Evolutionary conservation across 2,797 vertebrate species (phyloP).

Genomic region (Hyperoplus lanceolatus): DNA sequence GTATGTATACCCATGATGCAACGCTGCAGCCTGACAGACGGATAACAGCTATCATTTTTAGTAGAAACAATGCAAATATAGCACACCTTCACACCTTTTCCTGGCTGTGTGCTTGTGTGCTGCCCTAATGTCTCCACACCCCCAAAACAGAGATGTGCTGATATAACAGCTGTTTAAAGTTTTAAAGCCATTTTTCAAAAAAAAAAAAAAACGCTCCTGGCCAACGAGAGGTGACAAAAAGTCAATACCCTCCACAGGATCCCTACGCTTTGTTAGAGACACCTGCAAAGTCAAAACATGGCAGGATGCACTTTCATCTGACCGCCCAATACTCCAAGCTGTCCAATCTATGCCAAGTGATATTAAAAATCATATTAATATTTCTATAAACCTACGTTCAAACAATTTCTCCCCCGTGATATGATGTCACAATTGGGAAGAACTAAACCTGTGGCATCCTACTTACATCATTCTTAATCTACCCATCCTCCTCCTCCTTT

Average conservation of each 20-base stretch:
- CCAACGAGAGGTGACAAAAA: slow-evolving; percentile 60
- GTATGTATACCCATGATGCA: slow-evolving; percentile 16
- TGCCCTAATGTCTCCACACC: background rate
- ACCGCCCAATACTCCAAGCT: slow-evolving; percentile 5
- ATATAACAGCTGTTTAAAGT: slow-evolving; percentile 41
- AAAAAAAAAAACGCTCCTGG: slow-evolving; percentile 8
- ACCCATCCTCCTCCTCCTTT: slow-evolving; percentile 25
- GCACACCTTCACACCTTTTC: background rate
- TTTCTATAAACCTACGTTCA: no score
- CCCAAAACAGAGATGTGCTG: slow-evolving; percentile 34
- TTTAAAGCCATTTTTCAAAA: background rate
- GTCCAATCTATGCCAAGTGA: background rate
- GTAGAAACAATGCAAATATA: slow-evolving; percentile 2
- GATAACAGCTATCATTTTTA: slow-evolving; percentile 11
- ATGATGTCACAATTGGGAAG: no score
- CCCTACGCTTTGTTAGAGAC: slow-evolving; percentile 37
- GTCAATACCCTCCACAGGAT: slow-evolving; percentile 52
- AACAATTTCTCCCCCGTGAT: no score
- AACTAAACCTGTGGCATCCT: background rate
- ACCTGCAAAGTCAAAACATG: slow-evolving; percentile 40
- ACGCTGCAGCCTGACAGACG: slow-evolving; percentile 9
- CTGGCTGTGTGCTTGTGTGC: no score
- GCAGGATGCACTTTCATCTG: slow-evolving; percentile 19
- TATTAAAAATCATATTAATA: no score
- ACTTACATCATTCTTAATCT: slow-evolving; percentile 18